Evolutionary conservation across 2,797 vertebrate species (phyloP).

Genomic region (Tauraco hartlaubi): DNA sequence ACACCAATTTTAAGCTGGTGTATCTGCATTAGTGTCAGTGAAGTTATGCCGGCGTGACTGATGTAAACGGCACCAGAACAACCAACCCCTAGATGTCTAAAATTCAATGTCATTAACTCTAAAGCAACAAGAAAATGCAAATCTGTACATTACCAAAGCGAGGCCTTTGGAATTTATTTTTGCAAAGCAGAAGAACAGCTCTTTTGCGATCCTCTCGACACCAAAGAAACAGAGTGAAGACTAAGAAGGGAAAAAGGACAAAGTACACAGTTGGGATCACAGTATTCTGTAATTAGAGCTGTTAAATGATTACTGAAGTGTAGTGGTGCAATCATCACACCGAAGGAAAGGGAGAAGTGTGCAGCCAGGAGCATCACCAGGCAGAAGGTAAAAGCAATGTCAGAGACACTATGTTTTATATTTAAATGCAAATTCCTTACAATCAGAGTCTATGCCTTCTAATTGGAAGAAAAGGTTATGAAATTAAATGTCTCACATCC

Average conservation of each 20-base stretch:
- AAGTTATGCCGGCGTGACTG: neutral
- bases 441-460: neutral
- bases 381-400: slow-evolving; percentile 48
- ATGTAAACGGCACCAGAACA: neutral
- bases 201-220: neutral
- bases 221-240: slow-evolving; percentile 10
- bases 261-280: slow-evolving; percentile 72
- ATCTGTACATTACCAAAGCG: slow-evolving; percentile 60
- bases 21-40: slow-evolving; percentile 19
- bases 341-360: slow-evolving; percentile 10
- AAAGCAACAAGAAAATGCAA: slow-evolving; percentile 8
- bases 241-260: slow-evolving; percentile 63
- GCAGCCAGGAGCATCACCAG: slow-evolving; percentile 40
- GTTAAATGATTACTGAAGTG: slow-evolving; percentile 72
- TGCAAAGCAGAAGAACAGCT: neutral
- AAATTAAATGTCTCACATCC: neutral
- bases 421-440: slow-evolving; percentile 41
- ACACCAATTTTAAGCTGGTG: slow-evolving; percentile 31
- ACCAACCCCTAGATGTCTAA: neutral
- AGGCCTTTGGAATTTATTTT: slow-evolving; percentile 9
- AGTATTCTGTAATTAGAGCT: slow-evolving; percentile 67
- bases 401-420: neutral
- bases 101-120: neutral
- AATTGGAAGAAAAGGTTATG: slow-evolving; percentile 32
- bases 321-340: slow-evolving; percentile 52